A percentile compares a stretch with the other conserved stretches of the same genome.
These are phyloP conservation scores for Diplogasteroides magnus DNA, from an alignment of 1,140 invertebrate species.

Conservation along the genomic window DNA sequence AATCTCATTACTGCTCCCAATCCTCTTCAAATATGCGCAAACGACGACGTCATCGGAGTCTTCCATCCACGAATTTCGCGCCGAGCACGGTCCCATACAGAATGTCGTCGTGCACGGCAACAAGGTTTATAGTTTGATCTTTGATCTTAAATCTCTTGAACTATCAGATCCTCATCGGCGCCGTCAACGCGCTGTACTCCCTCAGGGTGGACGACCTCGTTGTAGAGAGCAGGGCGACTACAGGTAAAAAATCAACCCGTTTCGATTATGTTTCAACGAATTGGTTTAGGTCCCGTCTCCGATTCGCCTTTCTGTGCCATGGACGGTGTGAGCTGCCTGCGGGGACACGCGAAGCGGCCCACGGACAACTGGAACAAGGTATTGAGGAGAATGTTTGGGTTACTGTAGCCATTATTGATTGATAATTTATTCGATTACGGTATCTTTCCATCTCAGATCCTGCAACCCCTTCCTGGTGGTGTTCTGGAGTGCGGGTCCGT, in stretches of 20 bases:
- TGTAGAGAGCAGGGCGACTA: conserved; percentile 70
- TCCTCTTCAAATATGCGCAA: too few relatives aligned
- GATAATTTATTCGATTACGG: not conserved
- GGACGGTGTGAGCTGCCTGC: conserved; percentile 41
- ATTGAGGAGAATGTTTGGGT: not conserved
- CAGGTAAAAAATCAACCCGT: conserved; percentile 58
- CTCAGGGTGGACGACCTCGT: conserved; percentile 74
- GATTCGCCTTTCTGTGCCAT: conserved; percentile 42
- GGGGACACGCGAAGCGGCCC: not conserved
- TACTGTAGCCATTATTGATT: not conserved
- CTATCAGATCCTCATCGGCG: conserved; percentile 78
- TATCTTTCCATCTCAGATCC: conserved; percentile 68
- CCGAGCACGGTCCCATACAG: not conserved
- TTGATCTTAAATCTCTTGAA: too few relatives aligned
- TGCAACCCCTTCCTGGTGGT: conserved; percentile 64
- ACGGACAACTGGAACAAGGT: conserved; percentile 17
- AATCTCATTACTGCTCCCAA: not conserved
- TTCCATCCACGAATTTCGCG: not conserved
- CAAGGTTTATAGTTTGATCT: too few relatives aligned
- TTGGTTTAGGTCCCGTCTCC: conserved; percentile 62
- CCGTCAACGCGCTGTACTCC: conserved; percentile 86
- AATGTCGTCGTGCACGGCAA: not conserved
- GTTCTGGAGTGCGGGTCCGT: conserved; percentile 4
- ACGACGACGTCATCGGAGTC: too few relatives aligned
- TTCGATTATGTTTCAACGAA: not conserved